Percentiles rank a stretch among this genome's conserved stretches.
Evolutionary conservation across 2,888 invertebrate genomes (phyloP).

Genomic region (Ectemnius cavifrons): DNA sequence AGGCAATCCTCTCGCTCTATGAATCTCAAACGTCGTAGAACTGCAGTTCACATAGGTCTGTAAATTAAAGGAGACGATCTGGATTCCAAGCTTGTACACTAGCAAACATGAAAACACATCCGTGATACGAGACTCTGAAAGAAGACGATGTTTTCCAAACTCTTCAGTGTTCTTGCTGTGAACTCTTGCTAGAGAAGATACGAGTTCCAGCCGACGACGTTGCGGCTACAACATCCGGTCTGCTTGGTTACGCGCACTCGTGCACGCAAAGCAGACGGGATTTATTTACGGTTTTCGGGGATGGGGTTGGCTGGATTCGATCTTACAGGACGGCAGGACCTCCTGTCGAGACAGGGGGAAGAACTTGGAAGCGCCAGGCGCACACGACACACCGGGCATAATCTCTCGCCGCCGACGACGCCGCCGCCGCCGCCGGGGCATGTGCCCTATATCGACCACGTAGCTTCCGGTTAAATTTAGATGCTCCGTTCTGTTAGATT

Average conservation of each 20-base stretch:
- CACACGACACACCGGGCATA: constrained; percentile 38
- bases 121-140: no score
- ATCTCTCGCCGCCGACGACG: constrained; percentile 32
- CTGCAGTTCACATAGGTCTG: background rate
- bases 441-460: constrained; percentile 35
- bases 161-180: constrained; percentile 40
- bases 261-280: constrained; percentile 42
- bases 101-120: no score
- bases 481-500: constrained; percentile 5
- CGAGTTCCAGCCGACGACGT: constrained; percentile 10
- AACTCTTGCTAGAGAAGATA: constrained; percentile 1
- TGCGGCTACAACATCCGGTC: constrained; percentile 37
- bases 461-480: constrained; percentile 54
- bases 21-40: constrained; percentile 19
- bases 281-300: constrained; percentile 52
- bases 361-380: constrained; percentile 28
- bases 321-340: constrained; percentile 38
- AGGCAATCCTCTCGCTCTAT: no score
- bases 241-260: background rate
- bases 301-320: constrained; percentile 52
- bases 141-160: constrained; percentile 40
- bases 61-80: background rate
- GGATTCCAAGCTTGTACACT: background rate
- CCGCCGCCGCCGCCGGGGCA: constrained; percentile 5
- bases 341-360: constrained; percentile 15